phyloP scores from a whole-genome alignment of 1,140 invertebrate species.

The Agraylea sexmaculata region DNA sequence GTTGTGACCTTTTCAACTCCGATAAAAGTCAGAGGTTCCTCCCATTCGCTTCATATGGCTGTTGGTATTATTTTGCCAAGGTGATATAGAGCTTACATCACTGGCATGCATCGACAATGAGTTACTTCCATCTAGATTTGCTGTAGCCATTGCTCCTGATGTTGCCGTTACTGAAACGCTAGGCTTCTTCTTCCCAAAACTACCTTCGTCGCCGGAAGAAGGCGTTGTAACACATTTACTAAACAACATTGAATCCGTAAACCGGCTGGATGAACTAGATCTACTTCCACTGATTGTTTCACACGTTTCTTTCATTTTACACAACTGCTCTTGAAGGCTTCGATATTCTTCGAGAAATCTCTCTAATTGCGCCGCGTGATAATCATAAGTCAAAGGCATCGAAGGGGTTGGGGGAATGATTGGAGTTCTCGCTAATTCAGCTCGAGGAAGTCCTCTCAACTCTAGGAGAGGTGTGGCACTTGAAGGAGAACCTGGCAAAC shows the following conservation, averaged over 20 bases:
- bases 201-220: slow-evolving; percentile 27
- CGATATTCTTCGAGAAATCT: slow-evolving; percentile 65
- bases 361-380: slow-evolving; percentile 62
- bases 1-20: slow-evolving; percentile 22
- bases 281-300: slow-evolving; percentile 47
- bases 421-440: slow-evolving; percentile 21
- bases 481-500: slow-evolving; percentile 34
- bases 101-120: slow-evolving; percentile 36
- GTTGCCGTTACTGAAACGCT: slow-evolving; percentile 40
- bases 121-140: slow-evolving; percentile 22
- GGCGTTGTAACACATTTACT: slow-evolving; percentile 22
- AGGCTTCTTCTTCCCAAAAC: slow-evolving; percentile 43
- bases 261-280: slow-evolving; percentile 26
- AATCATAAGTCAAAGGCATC: slow-evolving; percentile 50
- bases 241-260: slow-evolving; percentile 32
- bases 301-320: slow-evolving; percentile 64
- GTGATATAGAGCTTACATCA: slow-evolving; percentile 26
- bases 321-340: slow-evolving; percentile 58
- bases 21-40: slow-evolving; percentile 17
- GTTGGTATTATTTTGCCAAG: slow-evolving; percentile 11
- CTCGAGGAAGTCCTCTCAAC: slow-evolving; percentile 33
- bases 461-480: slow-evolving; percentile 44
- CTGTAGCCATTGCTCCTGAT: slow-evolving; percentile 28
- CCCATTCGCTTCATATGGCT: slow-evolving; percentile 13
- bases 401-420: slow-evolving; percentile 30